Conservation (phyloP, 2,888 invertebrate species). For the Allolobophora icterica region DNA sequence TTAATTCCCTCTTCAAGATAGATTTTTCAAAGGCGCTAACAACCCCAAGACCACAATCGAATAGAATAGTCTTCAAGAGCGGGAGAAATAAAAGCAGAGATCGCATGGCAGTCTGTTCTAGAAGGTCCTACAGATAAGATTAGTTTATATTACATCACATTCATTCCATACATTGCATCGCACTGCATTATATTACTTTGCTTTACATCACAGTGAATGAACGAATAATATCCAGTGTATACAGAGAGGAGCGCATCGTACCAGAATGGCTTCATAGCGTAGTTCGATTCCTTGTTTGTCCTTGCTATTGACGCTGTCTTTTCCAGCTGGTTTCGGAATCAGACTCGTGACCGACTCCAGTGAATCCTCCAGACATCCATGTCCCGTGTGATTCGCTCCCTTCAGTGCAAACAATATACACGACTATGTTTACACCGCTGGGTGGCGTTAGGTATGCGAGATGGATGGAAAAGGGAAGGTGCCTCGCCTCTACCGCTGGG, state of each 20-base stretch:
- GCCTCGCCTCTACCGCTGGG: too few relatives aligned
- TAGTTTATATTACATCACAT: neutral
- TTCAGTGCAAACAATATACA: neutral
- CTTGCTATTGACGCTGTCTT: constrained; percentile 78
- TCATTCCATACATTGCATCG: neutral
- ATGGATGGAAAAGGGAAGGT: too few relatives aligned
- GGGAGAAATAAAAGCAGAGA: too few relatives aligned
- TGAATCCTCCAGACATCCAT: too few relatives aligned
- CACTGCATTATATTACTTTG: neutral
- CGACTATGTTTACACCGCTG: neutral
- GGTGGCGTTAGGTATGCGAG: neutral
- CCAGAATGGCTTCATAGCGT: constrained; percentile 77
- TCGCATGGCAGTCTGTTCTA: too few relatives aligned
- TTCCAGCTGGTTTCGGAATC: constrained; percentile 76
- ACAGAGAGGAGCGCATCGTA: constrained; percentile 46
- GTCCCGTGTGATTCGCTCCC: neutral
- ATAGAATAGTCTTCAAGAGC: too few relatives aligned
- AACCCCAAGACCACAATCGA: too few relatives aligned
- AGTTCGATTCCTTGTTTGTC: constrained; percentile 74
- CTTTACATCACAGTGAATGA: neutral
- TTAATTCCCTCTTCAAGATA: too few relatives aligned
- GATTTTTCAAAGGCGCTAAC: too few relatives aligned
- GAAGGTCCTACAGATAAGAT: neutral
- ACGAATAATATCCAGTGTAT: too few relatives aligned
- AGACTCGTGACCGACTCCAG: constrained; percentile 56